Base-by-base conservation (phyloP, 2,888 invertebrate genomes). In the Thyatira batis region DNA sequence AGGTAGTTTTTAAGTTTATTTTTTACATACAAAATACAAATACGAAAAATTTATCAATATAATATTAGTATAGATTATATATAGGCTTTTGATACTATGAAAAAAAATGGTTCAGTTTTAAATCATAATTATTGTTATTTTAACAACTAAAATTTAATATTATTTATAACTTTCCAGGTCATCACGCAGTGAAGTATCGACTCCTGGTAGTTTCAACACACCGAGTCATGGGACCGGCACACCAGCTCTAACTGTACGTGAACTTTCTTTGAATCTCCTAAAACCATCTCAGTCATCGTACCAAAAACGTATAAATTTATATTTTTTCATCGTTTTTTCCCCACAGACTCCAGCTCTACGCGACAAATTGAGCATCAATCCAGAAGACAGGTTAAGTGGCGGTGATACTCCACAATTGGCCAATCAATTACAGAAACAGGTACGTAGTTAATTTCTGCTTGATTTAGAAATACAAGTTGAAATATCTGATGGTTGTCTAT, bases 301-400 rank as follows among this genome's bases (percentile, higher is more conserved):
- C 2, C 2, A 39, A 8, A 39, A 13, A 39, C 8, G 17, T 39
- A 8, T 2, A 17, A 13, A n/a, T 39, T 17, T 3, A 17, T 39
- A 13, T 8, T 8, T 8, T 8, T 39, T 1, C 5, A 3, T 13
- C 4, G 11, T 17, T 39, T 6, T 9, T 27, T 20, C 3, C 10
- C 43, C n/a, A 11, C 84, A 91, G 84, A 94, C 95, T 0, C 94
- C 96, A 0, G 97, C 97, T 0, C 95, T 98, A 2, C 94, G 99
- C 44, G 99, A 99, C 81, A 98, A 98, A 75, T 92, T 99, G 50
- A 98, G 96, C 79, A 99, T 99, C 65, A 99, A 99, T 84, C 94
- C 97, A 0, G 98, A 98, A 75, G 97, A 97, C 54, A 94, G 93
- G 53, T 70, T 96, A 56, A 94, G 93, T 44, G 93, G 94, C 0